phyloP scores from a whole-genome alignment of 2,113 vertebrate species.

The Centropus bengalensis region DNA sequence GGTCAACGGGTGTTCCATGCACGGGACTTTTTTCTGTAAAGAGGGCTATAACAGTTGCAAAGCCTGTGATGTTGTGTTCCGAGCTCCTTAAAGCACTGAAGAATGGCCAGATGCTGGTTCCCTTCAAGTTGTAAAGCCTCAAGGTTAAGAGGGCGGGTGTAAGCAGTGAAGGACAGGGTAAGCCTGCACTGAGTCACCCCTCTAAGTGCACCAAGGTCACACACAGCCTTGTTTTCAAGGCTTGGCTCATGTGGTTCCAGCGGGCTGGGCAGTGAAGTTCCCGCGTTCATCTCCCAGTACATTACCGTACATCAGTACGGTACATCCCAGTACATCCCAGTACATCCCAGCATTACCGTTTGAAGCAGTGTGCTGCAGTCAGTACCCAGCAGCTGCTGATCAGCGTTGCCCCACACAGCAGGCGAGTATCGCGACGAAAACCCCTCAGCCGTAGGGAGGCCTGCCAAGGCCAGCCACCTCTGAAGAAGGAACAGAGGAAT shows the following conservation, averaged over 20 bases:
- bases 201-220: neutral
- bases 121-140: neutral
- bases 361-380: slow-evolving; percentile 90
- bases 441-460: slow-evolving; percentile 85
- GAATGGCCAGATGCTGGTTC: neutral
- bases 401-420: slow-evolving; percentile 88
- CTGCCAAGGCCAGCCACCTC: slow-evolving; percentile 91
- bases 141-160: neutral
- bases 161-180: neutral
- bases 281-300: neutral
- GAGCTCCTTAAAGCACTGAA: neutral
- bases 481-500: slow-evolving; percentile 46
- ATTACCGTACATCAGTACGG: too few species aligned
- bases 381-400: slow-evolving; percentile 90
- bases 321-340: too few species aligned
- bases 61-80: neutral
- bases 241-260: neutral
- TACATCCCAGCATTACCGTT: too few species aligned
- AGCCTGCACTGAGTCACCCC: neutral
- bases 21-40: neutral
- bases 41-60: neutral
- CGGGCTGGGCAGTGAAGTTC: neutral
- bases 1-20: neutral
- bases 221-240: neutral
- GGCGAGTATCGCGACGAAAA: slow-evolving; percentile 73